These are phyloP conservation scores for Argyrosomus japonicus DNA, from an alignment of 2,113 vertebrate species.

Conservation along the genomic window DNA sequence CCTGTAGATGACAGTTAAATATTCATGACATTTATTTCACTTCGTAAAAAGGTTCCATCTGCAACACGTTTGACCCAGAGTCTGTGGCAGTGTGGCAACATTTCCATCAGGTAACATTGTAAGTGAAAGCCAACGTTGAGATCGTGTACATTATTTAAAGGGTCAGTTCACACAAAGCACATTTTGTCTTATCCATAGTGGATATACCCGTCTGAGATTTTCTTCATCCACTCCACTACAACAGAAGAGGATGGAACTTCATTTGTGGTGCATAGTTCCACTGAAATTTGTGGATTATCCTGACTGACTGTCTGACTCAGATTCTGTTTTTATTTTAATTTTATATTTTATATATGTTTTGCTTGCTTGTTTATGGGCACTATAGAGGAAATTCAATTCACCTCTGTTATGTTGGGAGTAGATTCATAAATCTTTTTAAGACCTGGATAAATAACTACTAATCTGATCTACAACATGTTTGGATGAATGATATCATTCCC, in stretches of 20 bases:
- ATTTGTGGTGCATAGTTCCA: background rate
- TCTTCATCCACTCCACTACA: background rate
- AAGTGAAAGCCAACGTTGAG: background rate
- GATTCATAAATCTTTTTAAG: background rate
- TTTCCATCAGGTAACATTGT: background rate
- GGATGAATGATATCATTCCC: background rate
- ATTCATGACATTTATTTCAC: slow-evolving; percentile 64
- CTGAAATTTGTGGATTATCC: background rate
- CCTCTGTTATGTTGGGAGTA: background rate
- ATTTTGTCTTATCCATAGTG: background rate
- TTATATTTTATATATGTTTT: too few relatives aligned
- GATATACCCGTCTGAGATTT: background rate
- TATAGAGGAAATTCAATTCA: background rate
- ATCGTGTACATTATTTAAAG: background rate
- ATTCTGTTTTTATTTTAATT: too few relatives aligned
- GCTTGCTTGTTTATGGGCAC: background rate
- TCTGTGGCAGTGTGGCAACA: slow-evolving; percentile 39
- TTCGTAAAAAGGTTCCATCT: background rate
- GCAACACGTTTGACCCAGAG: background rate
- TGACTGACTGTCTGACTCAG: background rate
- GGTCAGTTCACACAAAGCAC: too few relatives aligned
- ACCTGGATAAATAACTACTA: background rate
- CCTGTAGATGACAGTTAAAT: slow-evolving; percentile 65
- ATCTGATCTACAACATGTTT: too few relatives aligned
- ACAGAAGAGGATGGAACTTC: background rate